A percentile compares a stretch with the other conserved stretches of the same genome.
Conservation (phyloP, 2,888 invertebrate species). For the Mylabris sibirica region DNA sequence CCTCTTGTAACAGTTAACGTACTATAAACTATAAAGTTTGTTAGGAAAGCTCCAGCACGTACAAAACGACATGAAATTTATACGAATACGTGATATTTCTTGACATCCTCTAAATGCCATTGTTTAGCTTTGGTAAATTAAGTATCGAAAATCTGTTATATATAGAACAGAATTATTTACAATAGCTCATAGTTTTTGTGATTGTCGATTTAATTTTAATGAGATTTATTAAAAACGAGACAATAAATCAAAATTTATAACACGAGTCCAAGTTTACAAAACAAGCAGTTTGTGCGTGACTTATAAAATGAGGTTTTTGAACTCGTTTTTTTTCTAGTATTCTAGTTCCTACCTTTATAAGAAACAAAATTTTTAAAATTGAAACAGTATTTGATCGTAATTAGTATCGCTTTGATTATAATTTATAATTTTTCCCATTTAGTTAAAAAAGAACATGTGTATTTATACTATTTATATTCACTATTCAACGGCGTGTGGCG, state of each 20-base stretch:
- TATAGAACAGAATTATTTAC: neutral
- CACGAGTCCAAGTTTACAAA: too few species aligned
- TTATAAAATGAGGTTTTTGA: too few species aligned
- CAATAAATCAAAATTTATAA: conserved; percentile 18
- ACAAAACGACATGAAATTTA: conserved; percentile 37
- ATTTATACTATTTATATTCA: too few species aligned
- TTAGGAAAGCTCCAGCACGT: conserved; percentile 38
- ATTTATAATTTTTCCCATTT: too few species aligned
- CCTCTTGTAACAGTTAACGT: conserved; percentile 35
- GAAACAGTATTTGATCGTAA: too few species aligned
- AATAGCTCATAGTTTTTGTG: neutral
- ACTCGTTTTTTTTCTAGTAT: too few species aligned
- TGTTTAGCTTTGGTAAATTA: conserved; percentile 30
- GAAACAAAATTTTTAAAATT: too few species aligned
- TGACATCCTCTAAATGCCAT: conserved; percentile 27
- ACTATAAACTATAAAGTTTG: conserved; percentile 39
- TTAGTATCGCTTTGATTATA: too few species aligned
- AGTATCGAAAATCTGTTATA: conserved; percentile 26
- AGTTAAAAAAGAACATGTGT: too few species aligned
- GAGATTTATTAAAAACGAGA: too few species aligned
- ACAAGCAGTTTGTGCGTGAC: too few species aligned
- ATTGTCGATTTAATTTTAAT: neutral
- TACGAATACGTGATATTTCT: conserved; percentile 43
- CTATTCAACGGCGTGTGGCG: too few species aligned
- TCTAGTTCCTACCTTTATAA: neutral